Evolutionary conservation across 2,888 invertebrate species (phyloP), one percentile per base, ranked within the genome.

Genomic region (Tipula confusa): DNA sequence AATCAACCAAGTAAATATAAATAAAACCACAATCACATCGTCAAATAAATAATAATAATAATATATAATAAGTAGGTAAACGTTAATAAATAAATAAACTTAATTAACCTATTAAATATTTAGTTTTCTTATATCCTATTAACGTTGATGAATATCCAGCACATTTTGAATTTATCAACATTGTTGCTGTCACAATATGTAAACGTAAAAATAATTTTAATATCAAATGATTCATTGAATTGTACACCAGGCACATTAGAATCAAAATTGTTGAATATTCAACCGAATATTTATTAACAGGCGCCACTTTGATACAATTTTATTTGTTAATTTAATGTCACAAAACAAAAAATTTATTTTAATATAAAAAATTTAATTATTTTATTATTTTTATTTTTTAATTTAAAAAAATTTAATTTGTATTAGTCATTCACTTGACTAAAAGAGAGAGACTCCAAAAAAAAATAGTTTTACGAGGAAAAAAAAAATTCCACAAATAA

Each of bases 211-310:
- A 36, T 18, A 85, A 85, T 84, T 85, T 84, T 82, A 85, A 83
- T 82, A 85, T 80, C 31, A 85, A 84, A 84, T 84, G 85, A 85
- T 86, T 86, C 84, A 85, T 85, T 83, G 86, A 84, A 83, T 85
- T 86, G 64, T 85, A 84, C 82, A 86, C 83, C 24, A 86, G 84
- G 82, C 86, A 86, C 84, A 86, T 84, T 28, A 85, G 85, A 79
- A 86, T 84, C n/a, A 86, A 82, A 83, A 85, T 84, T 80, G 86
- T 85, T 84, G 86, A 84, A 79, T 85, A 85, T 85, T 86, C 85
- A 64, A 85, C 85, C 4, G 85, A 83, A 84, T 86, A 84, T 29
- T 83, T 82, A 64, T 64, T 64, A 64, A 83, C 38, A 64, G 84
- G 83, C 85, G 86, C 86, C 86, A 86, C 86, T 85, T 86, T 86